Conservation (phyloP, 2,113 vertebrate species). For the Machaerirhynchus nigripectus region DNA sequence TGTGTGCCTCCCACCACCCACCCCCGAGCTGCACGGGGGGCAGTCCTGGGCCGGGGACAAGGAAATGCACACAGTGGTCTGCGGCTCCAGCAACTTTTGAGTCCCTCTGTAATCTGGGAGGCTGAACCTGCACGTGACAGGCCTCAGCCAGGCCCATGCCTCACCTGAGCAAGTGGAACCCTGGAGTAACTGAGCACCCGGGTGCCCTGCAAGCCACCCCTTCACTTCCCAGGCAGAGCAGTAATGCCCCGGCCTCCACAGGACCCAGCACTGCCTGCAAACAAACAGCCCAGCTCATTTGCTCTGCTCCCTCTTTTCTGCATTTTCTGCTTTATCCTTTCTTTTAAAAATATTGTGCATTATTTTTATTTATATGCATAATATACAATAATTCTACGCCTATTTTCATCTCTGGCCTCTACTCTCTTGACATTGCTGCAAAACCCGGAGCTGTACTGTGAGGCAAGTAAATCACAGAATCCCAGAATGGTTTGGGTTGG, state of each 20-base stretch:
- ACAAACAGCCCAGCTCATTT: background rate
- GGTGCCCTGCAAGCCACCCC: background rate
- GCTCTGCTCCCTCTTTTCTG: background rate
- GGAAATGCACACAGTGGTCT: background rate
- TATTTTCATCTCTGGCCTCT: background rate
- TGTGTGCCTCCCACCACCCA: background rate
- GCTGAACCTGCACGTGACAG: background rate
- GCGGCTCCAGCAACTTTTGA: background rate
- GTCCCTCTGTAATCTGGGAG: background rate
- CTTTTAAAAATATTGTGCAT: background rate
- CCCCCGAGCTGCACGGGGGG: fast-evolving
- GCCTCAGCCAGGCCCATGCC: background rate
- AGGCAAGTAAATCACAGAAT: background rate
- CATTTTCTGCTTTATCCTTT: background rate
- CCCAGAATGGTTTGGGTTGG: background rate
- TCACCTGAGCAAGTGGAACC: too few relatives aligned
- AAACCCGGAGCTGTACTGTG: background rate
- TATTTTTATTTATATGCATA: background rate
- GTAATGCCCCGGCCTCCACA: fast-evolving
- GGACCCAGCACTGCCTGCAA: background rate
- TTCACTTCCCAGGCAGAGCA: background rate
- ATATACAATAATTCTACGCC: background rate
- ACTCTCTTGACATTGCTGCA: background rate
- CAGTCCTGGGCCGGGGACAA: background rate
- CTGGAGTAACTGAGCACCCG: background rate